phyloP scores from a whole-genome alignment of 2,113 vertebrate genomes.

The Pollimyrus isidori region DNA sequence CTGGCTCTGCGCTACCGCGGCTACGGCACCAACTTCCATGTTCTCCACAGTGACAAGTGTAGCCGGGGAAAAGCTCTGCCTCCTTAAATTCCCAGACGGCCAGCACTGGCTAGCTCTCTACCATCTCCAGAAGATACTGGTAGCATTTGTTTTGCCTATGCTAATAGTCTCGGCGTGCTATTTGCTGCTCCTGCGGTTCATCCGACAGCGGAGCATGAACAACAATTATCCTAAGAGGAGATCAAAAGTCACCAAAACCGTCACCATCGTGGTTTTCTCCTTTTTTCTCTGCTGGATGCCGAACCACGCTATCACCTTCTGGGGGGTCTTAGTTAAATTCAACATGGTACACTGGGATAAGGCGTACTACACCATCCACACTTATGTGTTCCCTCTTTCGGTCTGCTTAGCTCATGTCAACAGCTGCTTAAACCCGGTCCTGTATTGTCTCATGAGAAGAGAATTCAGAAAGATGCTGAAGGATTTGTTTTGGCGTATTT shows the following conservation, averaged over 20 bases:
- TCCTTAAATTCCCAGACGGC: constrained; percentile 57
- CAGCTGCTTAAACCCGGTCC: constrained; percentile 67
- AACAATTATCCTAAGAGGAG: constrained; percentile 44
- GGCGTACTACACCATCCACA: constrained; percentile 60
- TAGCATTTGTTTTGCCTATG: constrained; percentile 60
- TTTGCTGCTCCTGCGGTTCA: constrained; percentile 57
- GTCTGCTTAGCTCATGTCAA: constrained; percentile 67
- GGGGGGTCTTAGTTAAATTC: constrained; percentile 70
- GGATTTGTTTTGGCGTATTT: constrained; percentile 52
- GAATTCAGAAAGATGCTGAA: constrained; percentile 64
- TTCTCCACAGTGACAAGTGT: constrained; percentile 55
- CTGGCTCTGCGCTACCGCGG: constrained; percentile 51
- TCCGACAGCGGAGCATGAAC: constrained; percentile 49
- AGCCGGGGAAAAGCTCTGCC: constrained; percentile 57
- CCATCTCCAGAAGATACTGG: constrained; percentile 59
- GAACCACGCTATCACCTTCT: constrained; percentile 64
- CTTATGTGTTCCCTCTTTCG: constrained; percentile 65
- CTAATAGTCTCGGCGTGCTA: constrained; percentile 55
- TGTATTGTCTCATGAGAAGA: constrained; percentile 65
- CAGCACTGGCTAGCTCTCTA: constrained; percentile 60
- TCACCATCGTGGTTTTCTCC: constrained; percentile 53
- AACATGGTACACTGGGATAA: constrained; percentile 63
- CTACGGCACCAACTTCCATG: constrained; percentile 53
- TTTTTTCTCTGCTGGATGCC: constrained; percentile 64
- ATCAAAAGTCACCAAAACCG: constrained; percentile 52